phyloP scores from a whole-genome alignment of 2,888 invertebrate species.

The Pristionchus japonicus region DNA sequence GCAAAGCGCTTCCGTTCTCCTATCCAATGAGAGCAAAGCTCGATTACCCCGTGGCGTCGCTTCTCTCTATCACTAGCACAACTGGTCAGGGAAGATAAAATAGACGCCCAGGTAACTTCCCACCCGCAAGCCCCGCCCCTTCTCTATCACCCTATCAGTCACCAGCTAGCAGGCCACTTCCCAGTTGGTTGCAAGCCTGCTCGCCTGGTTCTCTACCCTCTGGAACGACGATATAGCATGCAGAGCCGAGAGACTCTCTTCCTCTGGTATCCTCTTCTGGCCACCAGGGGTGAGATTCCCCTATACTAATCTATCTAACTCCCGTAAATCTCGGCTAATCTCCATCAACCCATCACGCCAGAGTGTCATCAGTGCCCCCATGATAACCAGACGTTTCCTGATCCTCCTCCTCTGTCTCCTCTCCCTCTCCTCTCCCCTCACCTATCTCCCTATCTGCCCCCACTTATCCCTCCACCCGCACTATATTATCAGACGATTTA shows the following conservation, averaged over 20 bases:
- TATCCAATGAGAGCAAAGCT: neutral
- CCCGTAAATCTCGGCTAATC: conserved; percentile 20
- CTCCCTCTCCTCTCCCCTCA: neutral
- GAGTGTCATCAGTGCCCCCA: neutral
- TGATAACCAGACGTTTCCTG: neutral
- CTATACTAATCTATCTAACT: neutral
- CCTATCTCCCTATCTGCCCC: neutral
- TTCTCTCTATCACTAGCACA: neutral
- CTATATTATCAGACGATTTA: conserved; percentile 39
- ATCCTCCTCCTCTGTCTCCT: neutral
- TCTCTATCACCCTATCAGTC: neutral
- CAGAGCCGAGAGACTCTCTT: too few relatives aligned
- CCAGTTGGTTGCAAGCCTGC: neutral
- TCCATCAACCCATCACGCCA: conserved; percentile 19
- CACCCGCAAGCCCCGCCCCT: neutral
- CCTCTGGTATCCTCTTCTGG: neutral
- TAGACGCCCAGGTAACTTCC: neutral
- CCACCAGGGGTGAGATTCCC: neutral
- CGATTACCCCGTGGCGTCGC: neutral
- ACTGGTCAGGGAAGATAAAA: too few relatives aligned
- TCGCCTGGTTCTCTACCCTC: neutral
- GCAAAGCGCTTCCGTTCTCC: neutral
- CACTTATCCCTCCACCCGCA: conserved; percentile 39
- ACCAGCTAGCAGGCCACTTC: neutral
- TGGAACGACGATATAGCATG: too few relatives aligned